A percentile compares a stretch with the other conserved stretches of the same genome.
Evolutionary conservation across 1,140 invertebrate species (phyloP).

Genomic region (Anadara kagoshimensis): DNA sequence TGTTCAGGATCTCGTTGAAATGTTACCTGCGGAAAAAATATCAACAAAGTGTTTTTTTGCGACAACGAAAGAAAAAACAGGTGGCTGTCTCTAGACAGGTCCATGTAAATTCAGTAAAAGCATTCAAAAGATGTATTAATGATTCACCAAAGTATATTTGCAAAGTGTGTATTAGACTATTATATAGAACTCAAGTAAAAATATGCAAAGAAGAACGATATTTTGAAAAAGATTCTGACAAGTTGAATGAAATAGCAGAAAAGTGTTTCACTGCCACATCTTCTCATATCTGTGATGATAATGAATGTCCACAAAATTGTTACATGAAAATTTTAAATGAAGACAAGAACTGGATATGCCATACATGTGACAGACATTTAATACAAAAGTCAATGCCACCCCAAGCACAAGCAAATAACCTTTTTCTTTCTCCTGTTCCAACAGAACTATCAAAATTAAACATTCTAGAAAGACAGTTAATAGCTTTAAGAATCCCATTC

Average conservation of each 20-base stretch:
- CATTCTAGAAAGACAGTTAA: constrained; percentile 12
- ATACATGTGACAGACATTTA: constrained; percentile 26
- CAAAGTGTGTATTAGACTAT: not conserved
- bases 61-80: not conserved
- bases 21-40: not conserved
- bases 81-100: not conserved
- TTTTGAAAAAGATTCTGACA: no score
- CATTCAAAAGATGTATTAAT: not conserved
- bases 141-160: constrained; percentile 3
- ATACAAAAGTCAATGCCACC: no score
- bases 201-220: no score
- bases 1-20: not conserved
- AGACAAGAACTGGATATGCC: constrained; percentile 21
- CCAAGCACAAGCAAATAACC: constrained; percentile 19
- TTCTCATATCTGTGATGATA: no score
- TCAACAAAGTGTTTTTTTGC: not conserved
- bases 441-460: constrained; percentile 3
- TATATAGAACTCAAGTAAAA: no score
- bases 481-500: constrained; percentile 19
- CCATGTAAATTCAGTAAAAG: not conserved
- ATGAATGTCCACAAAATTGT: not conserved
- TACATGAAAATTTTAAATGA: not conserved
- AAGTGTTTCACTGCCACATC: no score
- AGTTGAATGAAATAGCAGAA: no score
- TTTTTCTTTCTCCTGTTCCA: constrained; percentile 6